phyloP scores from a whole-genome alignment of 2,113 vertebrate species.

The Nyctereutes procyonoides region DNA sequence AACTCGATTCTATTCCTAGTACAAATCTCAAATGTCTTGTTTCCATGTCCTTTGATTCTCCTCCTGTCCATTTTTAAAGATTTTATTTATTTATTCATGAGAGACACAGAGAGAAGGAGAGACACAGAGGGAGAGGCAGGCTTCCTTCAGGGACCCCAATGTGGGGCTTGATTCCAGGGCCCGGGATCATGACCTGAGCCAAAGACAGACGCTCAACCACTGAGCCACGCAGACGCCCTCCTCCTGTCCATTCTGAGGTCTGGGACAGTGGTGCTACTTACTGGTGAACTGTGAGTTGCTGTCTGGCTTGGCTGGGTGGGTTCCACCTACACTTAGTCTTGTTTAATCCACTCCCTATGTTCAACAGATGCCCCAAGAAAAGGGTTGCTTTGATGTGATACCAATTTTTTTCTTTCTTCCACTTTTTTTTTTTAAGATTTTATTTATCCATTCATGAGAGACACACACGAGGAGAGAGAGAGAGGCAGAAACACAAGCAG shows the following conservation, averaged over 20 bases:
- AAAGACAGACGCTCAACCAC: too few relatives aligned
- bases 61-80: accelerated
- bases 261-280: accelerated
- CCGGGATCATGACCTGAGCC: too few relatives aligned
- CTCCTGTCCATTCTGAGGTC: accelerated
- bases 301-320: accelerated
- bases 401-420: not conserved
- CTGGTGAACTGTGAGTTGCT: accelerated
- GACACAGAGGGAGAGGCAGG: too few relatives aligned
- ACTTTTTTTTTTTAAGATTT: not conserved
- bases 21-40: not conserved
- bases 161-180: too few relatives aligned
- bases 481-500: too few relatives aligned
- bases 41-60: accelerated
- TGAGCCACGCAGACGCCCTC: too few relatives aligned
- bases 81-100: too few relatives aligned
- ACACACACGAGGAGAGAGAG: too few relatives aligned
- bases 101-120: too few relatives aligned
- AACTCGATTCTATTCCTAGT: not conserved
- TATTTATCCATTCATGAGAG: too few relatives aligned
- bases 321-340: accelerated
- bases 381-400: not conserved
- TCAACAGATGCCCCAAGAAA: not conserved
- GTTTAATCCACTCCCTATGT: not conserved
- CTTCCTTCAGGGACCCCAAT: too few relatives aligned